Base-by-base conservation (phyloP, 2,888 invertebrate genomes). In the Eristalinus aeneus region DNA sequence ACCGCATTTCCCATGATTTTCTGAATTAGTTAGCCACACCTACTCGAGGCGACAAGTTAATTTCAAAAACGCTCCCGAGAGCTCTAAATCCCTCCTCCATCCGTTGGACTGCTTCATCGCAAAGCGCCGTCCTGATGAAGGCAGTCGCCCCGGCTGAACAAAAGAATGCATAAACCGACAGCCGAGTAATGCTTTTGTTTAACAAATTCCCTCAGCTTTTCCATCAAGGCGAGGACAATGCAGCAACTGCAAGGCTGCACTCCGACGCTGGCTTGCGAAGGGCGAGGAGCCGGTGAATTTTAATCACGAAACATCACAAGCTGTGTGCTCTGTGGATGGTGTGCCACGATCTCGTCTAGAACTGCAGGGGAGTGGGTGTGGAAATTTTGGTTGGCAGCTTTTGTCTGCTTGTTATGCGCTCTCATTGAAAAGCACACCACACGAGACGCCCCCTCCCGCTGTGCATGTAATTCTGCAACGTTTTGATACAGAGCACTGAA, bases 371-470 rank as follows among this genome's bases (percentile, higher is more conserved):
- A 31, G 32, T 36, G 54, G 10, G 32, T 54, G 8, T 46, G 46
- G 39, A 58, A 61, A 69, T 56, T 27, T 56, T 77, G 31, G 63
- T 61, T 56, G n/a, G n/a, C 56, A 36, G 56, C 71, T 60, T 77
- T 82, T 82, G 82, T 82, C 34, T 68, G 16, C 67, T 76, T 72
- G 72, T 56, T 56, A 46, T 78, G 56, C 65, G 71, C 68, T 78
- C 78, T 68, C 78, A 78, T 77, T 82, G 82, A 73, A 82, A 61
- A 22, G 72, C 32, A 77, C 63, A 77, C 67, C 72, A 58, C 32
- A 23, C n/a, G n/a, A 22, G 56, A 12, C 23, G 11, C 22, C 12
- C 11, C 11, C 10, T n/a, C 56, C 22, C 1, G 56, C 56, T 65
- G 20, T 8, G 46, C 36, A 10, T 34, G 56, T 16, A 11, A 39